Evolutionary conservation across 2,113 vertebrate species (phyloP).

Genomic region (Erpornis zantholeuca): DNA sequence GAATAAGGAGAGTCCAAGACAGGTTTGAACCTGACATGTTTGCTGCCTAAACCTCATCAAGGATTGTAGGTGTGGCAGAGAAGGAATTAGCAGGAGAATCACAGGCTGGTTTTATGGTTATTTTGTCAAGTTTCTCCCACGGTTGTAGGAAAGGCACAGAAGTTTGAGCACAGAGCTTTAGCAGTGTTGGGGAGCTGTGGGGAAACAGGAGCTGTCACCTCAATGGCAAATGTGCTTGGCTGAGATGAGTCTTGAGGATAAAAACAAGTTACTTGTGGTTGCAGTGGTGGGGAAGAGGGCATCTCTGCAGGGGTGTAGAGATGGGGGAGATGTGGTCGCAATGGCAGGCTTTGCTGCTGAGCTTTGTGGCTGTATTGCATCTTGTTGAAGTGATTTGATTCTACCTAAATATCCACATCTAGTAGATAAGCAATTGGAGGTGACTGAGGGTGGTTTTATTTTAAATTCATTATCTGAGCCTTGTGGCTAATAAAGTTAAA

Average conservation of each 20-base stretch:
- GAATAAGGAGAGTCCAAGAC: background rate
- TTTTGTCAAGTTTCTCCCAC: background rate
- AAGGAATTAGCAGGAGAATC: background rate
- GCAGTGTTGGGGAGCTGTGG: background rate
- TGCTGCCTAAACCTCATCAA: background rate
- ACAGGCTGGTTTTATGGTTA: background rate
- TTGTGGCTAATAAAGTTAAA: slow-evolving; percentile 55
- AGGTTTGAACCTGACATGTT: background rate
- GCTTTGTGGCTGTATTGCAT: background rate
- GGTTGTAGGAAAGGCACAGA: background rate
- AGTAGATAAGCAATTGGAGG: slow-evolving; percentile 14
- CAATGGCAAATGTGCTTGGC: background rate
- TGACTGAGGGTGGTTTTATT: slow-evolving; percentile 27
- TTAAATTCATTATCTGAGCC: slow-evolving; percentile 46
- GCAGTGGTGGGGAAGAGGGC: background rate
- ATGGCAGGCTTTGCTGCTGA: background rate
- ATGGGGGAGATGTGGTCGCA: background rate
- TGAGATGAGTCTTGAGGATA: background rate
- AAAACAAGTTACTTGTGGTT: background rate
- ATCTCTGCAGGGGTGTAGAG: background rate
- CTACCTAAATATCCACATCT: background rate
- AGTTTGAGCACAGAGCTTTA: background rate
- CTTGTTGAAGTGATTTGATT: background rate
- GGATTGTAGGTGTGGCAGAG: slow-evolving; percentile 4
- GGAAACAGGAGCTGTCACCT: background rate